Evolutionary conservation across 2,888 invertebrate species (phyloP).

Genomic region (Perizoma affinitatum): DNA sequence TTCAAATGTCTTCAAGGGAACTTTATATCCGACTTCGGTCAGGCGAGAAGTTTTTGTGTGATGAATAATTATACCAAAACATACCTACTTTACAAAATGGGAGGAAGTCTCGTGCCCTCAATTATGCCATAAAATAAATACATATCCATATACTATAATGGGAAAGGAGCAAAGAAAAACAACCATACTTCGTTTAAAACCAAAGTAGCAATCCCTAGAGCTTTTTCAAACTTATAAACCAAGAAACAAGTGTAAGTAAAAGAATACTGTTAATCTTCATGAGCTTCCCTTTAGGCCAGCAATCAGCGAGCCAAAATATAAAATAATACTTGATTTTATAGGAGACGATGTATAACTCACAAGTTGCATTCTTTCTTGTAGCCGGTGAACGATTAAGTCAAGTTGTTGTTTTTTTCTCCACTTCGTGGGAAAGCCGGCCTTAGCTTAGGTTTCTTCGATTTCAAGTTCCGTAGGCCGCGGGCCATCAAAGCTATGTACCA

Average conservation of each 20-base stretch:
- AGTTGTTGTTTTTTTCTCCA: too few species aligned
- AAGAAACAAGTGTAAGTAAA: conserved; percentile 19
- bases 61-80: neutral
- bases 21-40: neutral
- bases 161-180: conserved; percentile 1
- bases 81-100: neutral
- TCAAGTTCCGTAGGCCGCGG: conserved; percentile 14
- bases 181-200: conserved; percentile 17
- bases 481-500: conserved; percentile 32
- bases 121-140: neutral
- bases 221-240: conserved; percentile 11
- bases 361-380: too few species aligned
- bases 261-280: conserved; percentile 34
- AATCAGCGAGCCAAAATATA: neutral
- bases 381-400: too few species aligned
- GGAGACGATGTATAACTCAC: too few species aligned
- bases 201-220: neutral
- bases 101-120: neutral
- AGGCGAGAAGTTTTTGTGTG: neutral
- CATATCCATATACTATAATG: too few species aligned
- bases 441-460: conserved; percentile 26
- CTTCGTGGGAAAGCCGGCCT: neutral
- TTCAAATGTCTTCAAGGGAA: conserved; percentile 12
- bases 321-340: too few species aligned
- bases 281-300: conserved; percentile 1